Conservation (phyloP, 2,888 invertebrate genomes). For the Luffia ferchaultella region DNA sequence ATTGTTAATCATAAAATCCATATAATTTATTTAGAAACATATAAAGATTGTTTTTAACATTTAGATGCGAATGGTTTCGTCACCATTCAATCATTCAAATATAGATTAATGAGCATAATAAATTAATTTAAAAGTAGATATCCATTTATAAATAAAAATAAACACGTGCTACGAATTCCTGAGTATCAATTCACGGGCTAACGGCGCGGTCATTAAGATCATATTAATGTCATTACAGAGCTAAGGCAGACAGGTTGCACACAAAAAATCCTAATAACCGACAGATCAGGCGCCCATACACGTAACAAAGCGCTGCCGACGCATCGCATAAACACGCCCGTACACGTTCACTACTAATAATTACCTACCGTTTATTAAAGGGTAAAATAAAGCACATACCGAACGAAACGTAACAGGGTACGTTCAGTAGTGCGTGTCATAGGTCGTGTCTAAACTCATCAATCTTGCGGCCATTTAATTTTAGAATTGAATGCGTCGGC, state of each 20-base stretch:
- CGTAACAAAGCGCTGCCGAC: slow-evolving; percentile 34
- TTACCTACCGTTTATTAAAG: slow-evolving; percentile 44
- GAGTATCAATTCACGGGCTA: neutral
- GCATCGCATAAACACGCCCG: slow-evolving; percentile 7
- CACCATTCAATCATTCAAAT: no score
- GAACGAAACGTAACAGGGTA: slow-evolving; percentile 24
- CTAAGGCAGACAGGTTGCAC: slow-evolving; percentile 24
- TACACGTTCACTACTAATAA: slow-evolving; percentile 41
- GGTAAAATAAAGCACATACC: slow-evolving; percentile 53
- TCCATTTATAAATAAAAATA: slow-evolving; percentile 1
- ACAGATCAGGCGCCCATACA: slow-evolving; percentile 34
- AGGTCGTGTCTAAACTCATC: slow-evolving; percentile 61
- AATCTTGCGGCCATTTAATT: slow-evolving; percentile 59
- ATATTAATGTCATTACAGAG: slow-evolving; percentile 17
- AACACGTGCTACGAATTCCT: neutral
- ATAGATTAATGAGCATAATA: no score
- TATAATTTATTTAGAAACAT: no score
- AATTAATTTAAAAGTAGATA: no score
- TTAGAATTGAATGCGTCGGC: slow-evolving; percentile 35
- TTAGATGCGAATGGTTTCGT: no score
- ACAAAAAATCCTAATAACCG: slow-evolving; percentile 55
- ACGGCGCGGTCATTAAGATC: neutral
- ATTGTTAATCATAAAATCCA: no score
- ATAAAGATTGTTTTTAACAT: no score
- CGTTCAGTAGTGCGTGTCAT: slow-evolving; percentile 62